These are phyloP conservation scores for Pseudobourletiella spinata DNA, from an alignment of 1,140 invertebrate genomes.

Conservation along the genomic window DNA sequence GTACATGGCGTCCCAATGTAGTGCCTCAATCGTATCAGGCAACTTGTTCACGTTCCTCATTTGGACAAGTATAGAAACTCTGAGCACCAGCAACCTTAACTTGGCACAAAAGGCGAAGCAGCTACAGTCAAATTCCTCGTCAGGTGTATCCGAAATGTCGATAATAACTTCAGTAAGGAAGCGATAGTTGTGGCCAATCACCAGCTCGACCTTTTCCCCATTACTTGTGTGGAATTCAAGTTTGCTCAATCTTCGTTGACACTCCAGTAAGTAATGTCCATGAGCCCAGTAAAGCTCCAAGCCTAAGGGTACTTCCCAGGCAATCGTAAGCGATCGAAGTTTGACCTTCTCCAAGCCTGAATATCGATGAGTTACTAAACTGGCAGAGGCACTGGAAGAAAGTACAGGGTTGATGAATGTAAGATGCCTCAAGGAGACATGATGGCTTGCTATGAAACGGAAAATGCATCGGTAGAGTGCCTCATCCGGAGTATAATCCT, in stretches of 20 bases:
- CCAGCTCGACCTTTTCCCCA: not conserved
- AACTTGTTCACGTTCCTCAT: not conserved
- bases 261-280: not conserved
- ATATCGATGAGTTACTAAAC: no score
- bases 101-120: not conserved
- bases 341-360: not conserved
- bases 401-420: not conserved
- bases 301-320: not conserved
- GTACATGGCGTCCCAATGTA: not conserved
- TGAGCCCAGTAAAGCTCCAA: not conserved
- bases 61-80: not conserved
- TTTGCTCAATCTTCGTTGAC: not conserved
- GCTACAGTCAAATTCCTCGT: slow-evolving; percentile 1
- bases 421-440: not conserved
- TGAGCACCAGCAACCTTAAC: not conserved
- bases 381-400: not conserved
- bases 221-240: not conserved
- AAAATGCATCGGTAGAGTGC: slow-evolving; percentile 1
- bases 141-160: not conserved
- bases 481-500: slow-evolving; percentile 3
- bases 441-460: not conserved
- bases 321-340: not conserved
- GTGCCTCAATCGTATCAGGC: not conserved
- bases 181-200: not conserved
- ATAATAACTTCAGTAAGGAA: not conserved